Evolutionary conservation across 1,140 invertebrate species (phyloP).

Genomic region (Procambarus virginalis): DNA sequence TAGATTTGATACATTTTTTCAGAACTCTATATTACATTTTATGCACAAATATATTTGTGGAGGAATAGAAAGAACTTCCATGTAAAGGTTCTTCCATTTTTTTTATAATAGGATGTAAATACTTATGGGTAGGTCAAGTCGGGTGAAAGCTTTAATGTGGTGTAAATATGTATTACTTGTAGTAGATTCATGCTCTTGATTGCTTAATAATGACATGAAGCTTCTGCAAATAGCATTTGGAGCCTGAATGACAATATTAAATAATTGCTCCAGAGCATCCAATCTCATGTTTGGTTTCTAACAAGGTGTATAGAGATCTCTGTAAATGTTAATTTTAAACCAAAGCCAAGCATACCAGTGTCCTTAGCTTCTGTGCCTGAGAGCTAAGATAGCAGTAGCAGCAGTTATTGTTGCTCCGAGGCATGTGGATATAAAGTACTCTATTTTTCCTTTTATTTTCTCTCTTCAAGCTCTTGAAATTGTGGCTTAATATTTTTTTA

Average conservation of each 20-base stretch:
- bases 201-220: slow-evolving; percentile 5
- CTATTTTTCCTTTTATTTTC: slow-evolving; percentile 36
- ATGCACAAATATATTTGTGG: slow-evolving; percentile 57
- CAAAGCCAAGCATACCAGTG: slow-evolving; percentile 64
- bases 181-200: slow-evolving; percentile 33
- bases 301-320: slow-evolving; percentile 13
- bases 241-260: background rate
- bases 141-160: slow-evolving; percentile 60
- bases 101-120: slow-evolving; percentile 43
- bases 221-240: background rate
- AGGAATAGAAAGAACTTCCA: slow-evolving; percentile 53
- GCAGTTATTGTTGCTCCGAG: slow-evolving; percentile 12
- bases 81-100: slow-evolving; percentile 56
- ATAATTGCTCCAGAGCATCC: background rate
- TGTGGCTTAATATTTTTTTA: slow-evolving; percentile 26
- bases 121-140: slow-evolving; percentile 15
- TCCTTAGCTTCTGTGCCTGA: slow-evolving; percentile 64
- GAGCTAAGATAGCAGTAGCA: slow-evolving; percentile 43
- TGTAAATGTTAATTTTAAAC: slow-evolving; percentile 40
- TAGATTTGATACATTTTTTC: slow-evolving; percentile 38
- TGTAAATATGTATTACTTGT: slow-evolving; percentile 27
- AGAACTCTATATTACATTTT: slow-evolving; percentile 42
- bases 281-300: slow-evolving; percentile 1
- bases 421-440: slow-evolving; percentile 15
- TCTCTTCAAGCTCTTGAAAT: slow-evolving; percentile 7